Conservation (phyloP, 2,888 invertebrate species). For the Bellardia pandia region DNA sequence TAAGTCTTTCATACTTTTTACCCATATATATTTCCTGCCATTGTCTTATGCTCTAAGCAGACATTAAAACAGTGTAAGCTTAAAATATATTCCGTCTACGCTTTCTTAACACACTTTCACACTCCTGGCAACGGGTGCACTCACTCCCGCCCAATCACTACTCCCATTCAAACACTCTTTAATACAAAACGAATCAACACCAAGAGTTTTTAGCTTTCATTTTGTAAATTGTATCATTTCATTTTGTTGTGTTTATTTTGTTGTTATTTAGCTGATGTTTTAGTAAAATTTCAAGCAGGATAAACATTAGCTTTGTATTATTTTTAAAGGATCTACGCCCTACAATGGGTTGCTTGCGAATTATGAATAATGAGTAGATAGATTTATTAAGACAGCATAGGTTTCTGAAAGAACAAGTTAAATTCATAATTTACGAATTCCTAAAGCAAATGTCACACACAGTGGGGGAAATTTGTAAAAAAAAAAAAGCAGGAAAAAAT, state of each 20-base stretch:
- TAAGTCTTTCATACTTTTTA: conserved; percentile 3
- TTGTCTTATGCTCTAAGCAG: conserved; percentile 30
- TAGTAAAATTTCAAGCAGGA: conserved; percentile 71
- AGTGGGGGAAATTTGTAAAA: too few relatives aligned
- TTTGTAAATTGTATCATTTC: conserved; percentile 17
- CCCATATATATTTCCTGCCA: not conserved
- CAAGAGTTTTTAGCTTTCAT: conserved; percentile 26
- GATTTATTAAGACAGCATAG: not conserved
- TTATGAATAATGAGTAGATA: not conserved
- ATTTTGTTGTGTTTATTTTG: conserved; percentile 52
- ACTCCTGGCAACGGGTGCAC: too few relatives aligned
- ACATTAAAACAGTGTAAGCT: conserved; percentile 59
- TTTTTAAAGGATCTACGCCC: conserved; percentile 4
- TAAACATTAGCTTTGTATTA: conserved; percentile 65
- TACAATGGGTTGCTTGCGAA: not conserved
- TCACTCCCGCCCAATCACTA: not conserved
- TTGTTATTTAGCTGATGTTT: conserved; percentile 24
- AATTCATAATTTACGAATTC: too few relatives aligned
- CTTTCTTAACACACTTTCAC: conserved; percentile 1
- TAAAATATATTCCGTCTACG: conserved; percentile 28
- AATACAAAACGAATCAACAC: conserved; percentile 30
- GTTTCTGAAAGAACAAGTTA: too few relatives aligned
- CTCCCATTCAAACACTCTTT: conserved; percentile 21
- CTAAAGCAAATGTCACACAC: too few relatives aligned
- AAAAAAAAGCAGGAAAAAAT: too few relatives aligned